Evolutionary conservation across 2,888 invertebrate genomes (phyloP).

Genomic region (Megalurothrips usitatus): DNA sequence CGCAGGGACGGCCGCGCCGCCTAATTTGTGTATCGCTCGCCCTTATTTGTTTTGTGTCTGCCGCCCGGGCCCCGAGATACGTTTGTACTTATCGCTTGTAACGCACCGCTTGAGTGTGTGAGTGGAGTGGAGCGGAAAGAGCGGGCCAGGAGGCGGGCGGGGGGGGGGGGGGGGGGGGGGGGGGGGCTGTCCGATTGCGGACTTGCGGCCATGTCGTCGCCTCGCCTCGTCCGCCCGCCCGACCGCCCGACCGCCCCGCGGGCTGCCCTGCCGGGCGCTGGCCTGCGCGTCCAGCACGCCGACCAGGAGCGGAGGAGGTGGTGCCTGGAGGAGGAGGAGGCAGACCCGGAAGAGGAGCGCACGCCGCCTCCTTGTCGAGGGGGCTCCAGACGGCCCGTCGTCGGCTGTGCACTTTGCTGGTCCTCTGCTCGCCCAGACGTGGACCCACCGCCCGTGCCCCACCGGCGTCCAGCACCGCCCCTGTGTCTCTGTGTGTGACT

Average conservation of each 20-base stretch:
- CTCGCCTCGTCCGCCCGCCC: not conserved
- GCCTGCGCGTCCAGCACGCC: not conserved
- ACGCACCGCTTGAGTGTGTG: slow-evolving; percentile 19
- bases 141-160: not conserved
- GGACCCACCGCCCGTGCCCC: too few species aligned
- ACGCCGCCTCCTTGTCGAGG: too few species aligned
- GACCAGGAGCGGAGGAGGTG: not conserved
- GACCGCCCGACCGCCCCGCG: not conserved
- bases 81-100: slow-evolving; percentile 6
- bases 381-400: too few species aligned
- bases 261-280: not conserved
- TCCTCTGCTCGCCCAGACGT: too few species aligned
- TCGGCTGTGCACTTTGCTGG: too few species aligned
- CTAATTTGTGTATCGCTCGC: slow-evolving; percentile 13
- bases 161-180: not conserved
- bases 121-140: not conserved
- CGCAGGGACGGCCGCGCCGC: too few species aligned
- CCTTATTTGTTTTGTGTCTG: slow-evolving; percentile 13
- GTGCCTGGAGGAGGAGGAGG: too few species aligned
- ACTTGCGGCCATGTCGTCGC: not conserved
- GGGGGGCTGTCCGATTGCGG: not conserved
- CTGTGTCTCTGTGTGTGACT: too few species aligned
- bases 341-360: too few species aligned
- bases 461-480: too few species aligned
- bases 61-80: slow-evolving; percentile 3